A percentile compares a stretch with the other conserved stretches of the same genome.
Evolutionary conservation across 2,888 invertebrate species (phyloP).

Genomic region (Brachylomia viminalis): DNA sequence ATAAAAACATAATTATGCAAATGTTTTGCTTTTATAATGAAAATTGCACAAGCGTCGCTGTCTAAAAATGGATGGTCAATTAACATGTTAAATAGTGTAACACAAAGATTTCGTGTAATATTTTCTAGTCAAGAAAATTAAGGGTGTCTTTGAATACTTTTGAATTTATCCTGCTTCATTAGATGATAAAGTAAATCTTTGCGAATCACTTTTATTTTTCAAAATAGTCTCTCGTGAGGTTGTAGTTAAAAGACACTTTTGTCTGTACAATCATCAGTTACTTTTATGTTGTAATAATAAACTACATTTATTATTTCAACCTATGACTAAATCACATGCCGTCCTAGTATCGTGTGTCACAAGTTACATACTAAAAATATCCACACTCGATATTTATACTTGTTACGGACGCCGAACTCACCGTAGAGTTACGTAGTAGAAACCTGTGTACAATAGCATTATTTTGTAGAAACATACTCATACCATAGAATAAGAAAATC

Average conservation of each 20-base stretch:
- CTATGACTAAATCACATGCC: neutral
- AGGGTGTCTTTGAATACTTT: neutral
- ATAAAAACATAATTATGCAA: conserved; percentile 74
- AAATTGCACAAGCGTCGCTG: conserved; percentile 73
- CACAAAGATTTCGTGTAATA: conserved; percentile 51
- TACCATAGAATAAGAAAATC: too few species aligned
- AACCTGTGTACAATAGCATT: too few species aligned
- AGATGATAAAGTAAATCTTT: neutral
- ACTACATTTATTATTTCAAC: neutral
- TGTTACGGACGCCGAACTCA: too few species aligned
- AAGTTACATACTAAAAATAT: neutral
- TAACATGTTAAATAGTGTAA: conserved; percentile 75
- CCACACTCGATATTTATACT: neutral
- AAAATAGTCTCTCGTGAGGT: neutral
- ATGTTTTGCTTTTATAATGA: conserved; percentile 72
- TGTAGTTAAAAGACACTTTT: neutral
- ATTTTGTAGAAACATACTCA: too few species aligned
- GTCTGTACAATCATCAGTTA: neutral
- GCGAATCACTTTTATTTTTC: neutral
- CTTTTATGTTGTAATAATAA: neutral
- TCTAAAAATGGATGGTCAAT: conserved; percentile 73
- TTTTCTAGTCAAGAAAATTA: conserved; percentile 36
- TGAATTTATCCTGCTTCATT: neutral
- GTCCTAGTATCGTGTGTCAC: neutral
- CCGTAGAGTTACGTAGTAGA: too few species aligned